Evolutionary conservation across 2,888 invertebrate genomes (phyloP), one percentile per base, ranked within the genome.

Genomic region (Lithophane socia): DNA sequence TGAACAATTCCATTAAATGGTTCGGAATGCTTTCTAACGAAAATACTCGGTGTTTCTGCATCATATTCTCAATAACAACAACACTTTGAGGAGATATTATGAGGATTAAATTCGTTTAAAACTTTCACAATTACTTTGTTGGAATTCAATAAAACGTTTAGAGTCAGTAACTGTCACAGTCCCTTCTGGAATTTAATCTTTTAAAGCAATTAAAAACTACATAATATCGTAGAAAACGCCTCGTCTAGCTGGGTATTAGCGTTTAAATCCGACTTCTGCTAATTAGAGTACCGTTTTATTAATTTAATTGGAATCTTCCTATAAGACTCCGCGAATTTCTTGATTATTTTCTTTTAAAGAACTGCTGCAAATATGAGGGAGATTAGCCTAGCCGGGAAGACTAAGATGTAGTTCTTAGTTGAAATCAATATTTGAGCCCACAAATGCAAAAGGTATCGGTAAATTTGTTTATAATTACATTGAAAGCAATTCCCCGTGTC

Each of bases 201-300:
- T 60, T 56, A 68, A 67, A 74, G 16, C 54, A 42, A 69, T 84
- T 74, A 73, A 64, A 60, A 60, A 42, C 29, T 75, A 73, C 52
- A 65, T 76, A 79, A 85, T 78, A 70, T 63, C 13, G 64, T 70
- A 60, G 42, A 72, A 83, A 77, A 69, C 10, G 68, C 47, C 44
- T 68, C 64, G 47, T 75, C 68, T 75, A 77, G 63, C 67, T 58
- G 37, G 72, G 69, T 72, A 74, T 77, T 71, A 83, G 52, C 52
- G 29, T 44, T 72, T 49, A 56, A 87, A 60, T 60, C 69, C 78
- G n/a, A 47, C 49, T 72, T 66, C 61, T 54, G 70, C 71, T 77
- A 80, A 86, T 86, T 84, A 84, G n/a, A 82, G 44, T 58, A 21
- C 24, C 37, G n/a, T 71, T 77, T 77, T 67, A 86, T 79, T 79